Evolutionary conservation across 2,113 vertebrate genomes (phyloP), one percentile per base, ranked within the genome.

Genomic region (Lophochroa leadbeateri): DNA sequence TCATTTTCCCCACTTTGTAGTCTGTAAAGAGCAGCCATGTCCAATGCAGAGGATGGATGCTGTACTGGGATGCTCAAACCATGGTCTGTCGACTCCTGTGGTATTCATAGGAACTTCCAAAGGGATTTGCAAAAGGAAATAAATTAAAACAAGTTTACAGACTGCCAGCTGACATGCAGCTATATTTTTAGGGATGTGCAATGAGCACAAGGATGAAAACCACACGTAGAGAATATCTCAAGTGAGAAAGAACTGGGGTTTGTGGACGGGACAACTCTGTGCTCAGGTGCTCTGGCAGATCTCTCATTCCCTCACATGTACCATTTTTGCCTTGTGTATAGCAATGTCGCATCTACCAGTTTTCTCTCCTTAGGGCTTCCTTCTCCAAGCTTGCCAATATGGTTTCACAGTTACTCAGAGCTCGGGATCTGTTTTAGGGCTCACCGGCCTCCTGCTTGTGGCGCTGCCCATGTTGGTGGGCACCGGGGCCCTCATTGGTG

Each of bases 381-480:
- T 82, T 52, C 43, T 60, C 21, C 53, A 81, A 35, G 25, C 53
- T 84, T 47, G 24, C 33, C 50, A 11, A 10, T 13, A 12, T 9
- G 27, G 12, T 52, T 87, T 82, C 64, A 41, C 24, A 33, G 15
- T 70, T 67, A 16, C 39, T n/a, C 18, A 39, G 52, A 79, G n/a
- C 9, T 63, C 50, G 29, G 44, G 24, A 53, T n/a, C 43, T 17
- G 20, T 39, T 47, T 77, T 82, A 49, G 75, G 63, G 37, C 99
- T 99, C 82, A 99, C 99, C 0, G 98, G 98, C 35, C 93, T 99
- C 37, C 98, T 99, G 28, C 95, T 99, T 3, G 83, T 99, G 67
- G 97, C 98, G 29, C 98, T 99, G 33, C 99, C 99, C 0, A 88
- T 95, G 35, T 97, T 99, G 27, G 99, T 99, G 91, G 98, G 98